Evolutionary conservation across 2,113 vertebrate species (phyloP), one percentile per base, ranked within the genome.

Genomic region (Lasiurus borealis): DNA sequence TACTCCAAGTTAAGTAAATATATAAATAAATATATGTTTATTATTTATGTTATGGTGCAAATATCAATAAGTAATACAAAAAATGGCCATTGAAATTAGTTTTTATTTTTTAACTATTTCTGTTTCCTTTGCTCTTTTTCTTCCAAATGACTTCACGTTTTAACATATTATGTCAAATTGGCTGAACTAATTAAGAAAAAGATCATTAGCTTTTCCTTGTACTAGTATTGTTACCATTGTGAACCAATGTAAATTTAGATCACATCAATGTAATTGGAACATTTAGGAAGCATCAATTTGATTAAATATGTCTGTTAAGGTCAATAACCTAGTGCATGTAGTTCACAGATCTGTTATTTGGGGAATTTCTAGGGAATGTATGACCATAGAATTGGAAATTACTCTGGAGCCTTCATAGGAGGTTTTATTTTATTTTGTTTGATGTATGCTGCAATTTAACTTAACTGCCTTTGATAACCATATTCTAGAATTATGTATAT

Each of bases 201-300:
- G 12, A 23, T 90, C 34, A 69, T 48, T 31, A 89, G 34, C 0
- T 59, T 90, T 66, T 72, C 23, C 16, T 85, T 85, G 7, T 64
- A 25, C 80, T 77, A 76, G 6, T 84, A n/a, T 86, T 77, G 2
- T 52, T 72, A 62, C 12, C 16, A 25, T 18, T 91, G 15, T 75
- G 23, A 73, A 77, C 21, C 25, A 27, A 62, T 31, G 34, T 89
- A 57, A 71, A 91, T 89, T 89, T 92, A 97, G 13, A 85, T 2
- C 4, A 87, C 8, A 88, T 2, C 0, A 93, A 85, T 75, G 36
- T 76, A 27, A 73, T 16, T 69, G 40, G 23, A 40, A 48, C 4
- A 36, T 93, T 81, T 31, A 72, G 3, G 1, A 59, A 66, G 18
- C 0, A 50, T 48, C 4, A 23, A 1, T 75, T 80, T 80, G 40